Evolutionary conservation across 2,113 vertebrate species (phyloP), one percentile per base, ranked within the genome.

Genomic region (Psilopsiagon aymara): DNA sequence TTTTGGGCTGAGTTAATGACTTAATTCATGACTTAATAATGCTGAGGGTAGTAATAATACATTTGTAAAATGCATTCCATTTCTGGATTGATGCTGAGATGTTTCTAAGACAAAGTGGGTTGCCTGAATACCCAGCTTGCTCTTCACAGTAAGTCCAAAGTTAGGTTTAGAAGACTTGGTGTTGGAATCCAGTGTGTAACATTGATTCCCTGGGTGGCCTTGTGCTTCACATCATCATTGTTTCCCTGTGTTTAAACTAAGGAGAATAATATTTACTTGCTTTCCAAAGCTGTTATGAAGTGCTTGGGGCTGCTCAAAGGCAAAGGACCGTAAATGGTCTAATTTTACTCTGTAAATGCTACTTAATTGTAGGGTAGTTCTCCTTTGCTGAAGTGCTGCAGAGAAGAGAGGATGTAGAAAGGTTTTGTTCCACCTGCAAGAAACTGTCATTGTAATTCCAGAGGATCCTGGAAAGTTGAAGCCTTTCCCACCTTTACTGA

Each of bases 241-340:
- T 86, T 94, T 94, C 24, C 8, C 9, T 66, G 4, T 81, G 55
- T 92, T 96, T 93, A 86, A 67, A 59, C 37, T 84, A 39, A 53
- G n/a, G 31, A 70, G 46, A 83, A 75, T 86, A 90, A 59, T 55
- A 60, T 78, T 95, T 94, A 93, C 80, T 88, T 92, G 47, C 46
- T 92, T 94, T 77, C 15, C 51, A 70, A 80, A 90, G 49, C 53
- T 96, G 27, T 89, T 82, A 20, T 47, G 47, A 87, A 73, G 35
- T 33, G 5, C 35, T 70, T 84, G 69, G 74, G 44, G 28, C 33
- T 80, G 15, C 44, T 57, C 18, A 81, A 91, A 93, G 35, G 31
- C 82, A 53, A 70, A 57, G n/a, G 17, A 82, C 27, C 19, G 12
- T 88, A 93, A 90, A 73, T 35, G 16, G 55, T 11, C 11, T 81